Percentiles rank a stretch among this genome's conserved stretches.
Conservation (phyloP, 2,888 invertebrate genomes). For the Agriopis leucophaearia region DNA sequence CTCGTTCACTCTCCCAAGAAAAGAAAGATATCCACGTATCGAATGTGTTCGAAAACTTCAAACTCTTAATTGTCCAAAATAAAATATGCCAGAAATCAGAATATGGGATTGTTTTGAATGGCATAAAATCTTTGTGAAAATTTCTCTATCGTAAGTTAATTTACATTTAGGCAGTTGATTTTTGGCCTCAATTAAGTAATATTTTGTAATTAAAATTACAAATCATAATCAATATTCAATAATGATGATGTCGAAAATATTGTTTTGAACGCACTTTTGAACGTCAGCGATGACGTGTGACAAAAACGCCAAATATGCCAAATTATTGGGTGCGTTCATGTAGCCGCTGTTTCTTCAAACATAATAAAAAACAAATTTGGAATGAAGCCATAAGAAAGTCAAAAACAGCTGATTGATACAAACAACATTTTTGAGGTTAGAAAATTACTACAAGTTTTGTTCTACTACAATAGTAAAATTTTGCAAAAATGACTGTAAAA, state of each 20-base stretch:
- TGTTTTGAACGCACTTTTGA: slow-evolving; percentile 60
- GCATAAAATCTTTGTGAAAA: neutral
- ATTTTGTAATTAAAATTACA: too few species aligned
- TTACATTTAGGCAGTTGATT: too few species aligned
- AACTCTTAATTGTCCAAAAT: neutral
- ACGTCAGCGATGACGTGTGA: slow-evolving; percentile 77
- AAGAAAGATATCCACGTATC: slow-evolving; percentile 42
- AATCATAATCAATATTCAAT: too few species aligned
- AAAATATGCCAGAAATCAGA: neutral
- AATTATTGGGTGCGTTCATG: slow-evolving; percentile 21
- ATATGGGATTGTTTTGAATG: too few species aligned
- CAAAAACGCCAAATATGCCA: slow-evolving; percentile 32
- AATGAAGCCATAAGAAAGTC: neutral
- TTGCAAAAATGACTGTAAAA: slow-evolving; percentile 72
- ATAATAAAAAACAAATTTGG: neutral
- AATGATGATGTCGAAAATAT: neutral
- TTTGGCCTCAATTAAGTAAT: too few species aligned
- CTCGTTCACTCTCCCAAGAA: slow-evolving; percentile 11
- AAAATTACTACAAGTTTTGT: neutral
- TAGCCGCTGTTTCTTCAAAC: too few species aligned
- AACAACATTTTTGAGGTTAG: slow-evolving; percentile 5
- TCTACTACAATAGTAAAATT: neutral
- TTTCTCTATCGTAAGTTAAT: too few species aligned
- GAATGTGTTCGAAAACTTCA: slow-evolving; percentile 30
- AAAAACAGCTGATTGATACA: slow-evolving; percentile 7